Evolutionary conservation across 2,797 vertebrate species (phyloP).

Genomic region (Neosilurus mollespiculum): DNA sequence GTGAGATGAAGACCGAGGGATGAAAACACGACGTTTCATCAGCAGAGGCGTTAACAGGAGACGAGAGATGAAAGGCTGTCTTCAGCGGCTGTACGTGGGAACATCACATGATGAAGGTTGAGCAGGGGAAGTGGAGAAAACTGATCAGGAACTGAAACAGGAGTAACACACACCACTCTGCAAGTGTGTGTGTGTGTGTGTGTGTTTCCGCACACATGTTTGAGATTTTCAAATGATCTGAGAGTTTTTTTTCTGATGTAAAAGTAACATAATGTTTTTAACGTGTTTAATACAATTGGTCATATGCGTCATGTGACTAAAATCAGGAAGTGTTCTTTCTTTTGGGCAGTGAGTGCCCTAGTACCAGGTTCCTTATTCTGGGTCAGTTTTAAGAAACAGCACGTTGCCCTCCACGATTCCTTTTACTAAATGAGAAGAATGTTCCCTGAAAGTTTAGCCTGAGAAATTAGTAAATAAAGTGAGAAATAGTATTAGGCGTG

Average conservation of each 20-base stretch:
- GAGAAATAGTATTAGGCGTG: neutral
- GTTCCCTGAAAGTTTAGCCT: neutral
- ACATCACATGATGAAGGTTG: conserved; percentile 4
- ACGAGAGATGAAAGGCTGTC: neutral
- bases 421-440: too few relatives aligned
- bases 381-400: neutral
- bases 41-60: neutral
- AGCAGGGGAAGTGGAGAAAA: conserved; percentile 18
- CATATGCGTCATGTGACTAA: neutral
- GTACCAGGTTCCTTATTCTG: conserved; percentile 5
- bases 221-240: too few relatives aligned
- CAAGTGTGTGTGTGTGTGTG: neutral
- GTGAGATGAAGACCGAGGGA: neutral
- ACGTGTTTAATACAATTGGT: too few relatives aligned
- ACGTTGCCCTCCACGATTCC: neutral
- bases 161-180: neutral
- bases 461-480: too few relatives aligned
- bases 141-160: conserved; percentile 32
- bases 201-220: too few relatives aligned
- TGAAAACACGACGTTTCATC: neutral
- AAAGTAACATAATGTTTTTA: neutral
- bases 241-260: too few relatives aligned
- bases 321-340: neutral
- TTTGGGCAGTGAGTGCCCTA: neutral
- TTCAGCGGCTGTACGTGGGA: neutral